These are phyloP conservation scores for Sycophila texana DNA, from an alignment of 2,888 invertebrate genomes.

Conservation along the genomic window DNA sequence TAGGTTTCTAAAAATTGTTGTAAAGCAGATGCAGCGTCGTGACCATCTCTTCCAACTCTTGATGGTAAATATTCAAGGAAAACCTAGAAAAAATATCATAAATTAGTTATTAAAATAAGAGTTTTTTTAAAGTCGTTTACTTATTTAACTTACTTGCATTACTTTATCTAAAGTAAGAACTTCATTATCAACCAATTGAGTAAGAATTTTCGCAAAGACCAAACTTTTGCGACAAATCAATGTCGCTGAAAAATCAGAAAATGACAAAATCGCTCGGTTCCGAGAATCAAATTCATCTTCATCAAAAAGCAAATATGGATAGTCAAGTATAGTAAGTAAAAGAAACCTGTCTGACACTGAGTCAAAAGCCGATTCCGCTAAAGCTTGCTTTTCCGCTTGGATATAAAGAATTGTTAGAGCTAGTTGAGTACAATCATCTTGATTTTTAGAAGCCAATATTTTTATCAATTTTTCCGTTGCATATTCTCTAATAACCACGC, in stretches of 20 bases:
- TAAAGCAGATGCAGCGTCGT: constrained; percentile 71
- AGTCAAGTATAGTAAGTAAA: constrained; percentile 72
- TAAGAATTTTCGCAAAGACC: constrained; percentile 76
- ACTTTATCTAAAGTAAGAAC: constrained; percentile 75
- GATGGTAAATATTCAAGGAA: constrained; percentile 83
- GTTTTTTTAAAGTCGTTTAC: neutral
- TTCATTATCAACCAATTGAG: constrained; percentile 75
- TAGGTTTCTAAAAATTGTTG: constrained; percentile 73
- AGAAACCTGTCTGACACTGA: constrained; percentile 74
- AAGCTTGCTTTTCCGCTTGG: constrained; percentile 76
- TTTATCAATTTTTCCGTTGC: constrained; percentile 78
- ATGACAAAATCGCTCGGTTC: constrained; percentile 72
- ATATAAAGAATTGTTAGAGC: constrained; percentile 77
- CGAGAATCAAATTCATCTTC: constrained; percentile 72
- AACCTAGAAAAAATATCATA: constrained; percentile 70
- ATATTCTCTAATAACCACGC: constrained; percentile 77
- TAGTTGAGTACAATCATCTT: constrained; percentile 73
- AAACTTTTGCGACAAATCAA: constrained; percentile 77
- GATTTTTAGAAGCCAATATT: constrained; percentile 71
- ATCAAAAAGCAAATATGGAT: constrained; percentile 78
- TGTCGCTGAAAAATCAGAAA: constrained; percentile 78
- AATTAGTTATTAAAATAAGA: neutral
- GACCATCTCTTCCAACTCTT: constrained; percentile 78
- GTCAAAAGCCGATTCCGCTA: constrained; percentile 76
- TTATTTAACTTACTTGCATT: constrained; percentile 73